phyloP scores from a whole-genome alignment of 1,140 invertebrate genomes.

The Onthophagus taurus region DNA sequence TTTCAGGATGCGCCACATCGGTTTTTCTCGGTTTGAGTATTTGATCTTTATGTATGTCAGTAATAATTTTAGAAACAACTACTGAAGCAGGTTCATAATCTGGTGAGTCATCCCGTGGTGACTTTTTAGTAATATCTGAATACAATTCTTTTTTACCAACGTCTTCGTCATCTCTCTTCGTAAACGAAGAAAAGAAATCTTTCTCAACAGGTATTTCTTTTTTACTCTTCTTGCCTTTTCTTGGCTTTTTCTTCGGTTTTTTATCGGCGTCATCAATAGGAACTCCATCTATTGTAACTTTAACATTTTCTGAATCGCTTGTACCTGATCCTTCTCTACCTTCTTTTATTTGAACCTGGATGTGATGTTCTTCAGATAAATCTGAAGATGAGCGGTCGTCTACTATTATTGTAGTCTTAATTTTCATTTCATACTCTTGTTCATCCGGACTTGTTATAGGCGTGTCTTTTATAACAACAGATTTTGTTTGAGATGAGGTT shows the following conservation, averaged over 20 bases:
- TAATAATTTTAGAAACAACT: slow-evolving; percentile 27
- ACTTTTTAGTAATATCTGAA: slow-evolving; percentile 26
- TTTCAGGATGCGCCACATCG: neutral
- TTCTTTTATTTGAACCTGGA: slow-evolving; percentile 6
- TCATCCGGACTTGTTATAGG: slow-evolving; percentile 23
- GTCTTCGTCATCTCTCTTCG: slow-evolving; percentile 18
- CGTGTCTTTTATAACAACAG: slow-evolving; percentile 28
- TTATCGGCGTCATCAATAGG: slow-evolving; percentile 14
- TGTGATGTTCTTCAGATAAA: neutral
- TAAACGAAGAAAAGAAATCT: slow-evolving; percentile 24
- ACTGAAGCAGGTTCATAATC: slow-evolving; percentile 9
- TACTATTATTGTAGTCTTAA: slow-evolving; percentile 26
- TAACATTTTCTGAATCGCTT: slow-evolving; percentile 16
- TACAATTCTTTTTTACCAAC: slow-evolving; percentile 25
- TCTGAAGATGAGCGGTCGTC: slow-evolving; percentile 8
- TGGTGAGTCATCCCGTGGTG: slow-evolving; percentile 11
- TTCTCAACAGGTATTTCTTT: slow-evolving; percentile 19
- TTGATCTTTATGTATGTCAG: slow-evolving; percentile 27
- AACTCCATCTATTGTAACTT: slow-evolving; percentile 26
- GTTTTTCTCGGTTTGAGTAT: slow-evolving; percentile 16
- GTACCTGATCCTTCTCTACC: slow-evolving; percentile 2
- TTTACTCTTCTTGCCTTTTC: slow-evolving; percentile 20
- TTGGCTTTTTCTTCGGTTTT: slow-evolving; percentile 14
- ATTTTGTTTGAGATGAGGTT: slow-evolving; percentile 40
- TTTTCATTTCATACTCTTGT: slow-evolving; percentile 22